Evolutionary conservation across 2,888 invertebrate genomes (phyloP), one percentile per base, ranked within the genome.

Genomic region (Dione vanillae): DNA sequence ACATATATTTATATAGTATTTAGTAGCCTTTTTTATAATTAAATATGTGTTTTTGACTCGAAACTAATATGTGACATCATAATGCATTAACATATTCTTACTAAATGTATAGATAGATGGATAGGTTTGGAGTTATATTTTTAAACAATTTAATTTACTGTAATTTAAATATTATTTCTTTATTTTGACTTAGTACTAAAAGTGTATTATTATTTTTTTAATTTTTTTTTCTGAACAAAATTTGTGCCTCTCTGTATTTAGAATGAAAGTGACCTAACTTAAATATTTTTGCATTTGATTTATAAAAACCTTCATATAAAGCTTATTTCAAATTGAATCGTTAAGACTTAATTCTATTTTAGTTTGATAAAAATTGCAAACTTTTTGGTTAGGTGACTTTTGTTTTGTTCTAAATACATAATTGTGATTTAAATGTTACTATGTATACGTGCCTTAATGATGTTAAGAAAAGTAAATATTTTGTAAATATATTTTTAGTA

Each of bases 401-500:
- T 37, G n/a, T 35, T 54, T 11, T 37, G 19, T 16, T 19, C 27
- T 27, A 16, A 11, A 11, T 16, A 37, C 56, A n/a, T 43, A 68
- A 54, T 62, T 62, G 54, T 52, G 45, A 68, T 54, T 19, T 59
- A 45, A 54, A 70, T 64, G 62, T 66, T 47, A 52, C 59, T 64
- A 12, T 16, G 68, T 68, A 49, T 67, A 68, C 52, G 68, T 68
- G 68, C 68, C 68, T 68, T 68, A 52, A 54, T 5, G n/a, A 64
- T 51, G 49, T 59, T 49, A 67, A 58, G 54, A 67, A 59, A 49
- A 27, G 43, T 51, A 62, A 67, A 67, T 73, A 71, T 71, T 73
- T 73, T 71, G 71, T 73, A 73, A 73, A 73, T 73, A 73, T 73
- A 73, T 73, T 71, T 73, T 64, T 73, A 68, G 51, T 37, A 49